Conservation (phyloP, 1,140 invertebrate genomes). For the Drosophila cardini region DNA sequence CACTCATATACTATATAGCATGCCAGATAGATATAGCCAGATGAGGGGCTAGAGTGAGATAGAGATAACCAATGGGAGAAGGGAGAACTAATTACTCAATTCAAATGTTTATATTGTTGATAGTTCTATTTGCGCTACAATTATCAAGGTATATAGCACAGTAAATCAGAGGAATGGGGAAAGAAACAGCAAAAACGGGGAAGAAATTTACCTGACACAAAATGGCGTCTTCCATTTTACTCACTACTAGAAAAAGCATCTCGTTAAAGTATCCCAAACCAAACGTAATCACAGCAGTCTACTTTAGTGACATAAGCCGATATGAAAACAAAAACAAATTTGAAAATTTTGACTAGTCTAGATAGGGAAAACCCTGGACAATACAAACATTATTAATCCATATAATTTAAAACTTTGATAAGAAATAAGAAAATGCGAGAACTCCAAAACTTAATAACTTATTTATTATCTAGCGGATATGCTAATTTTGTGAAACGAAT, state of each 20-base stretch:
- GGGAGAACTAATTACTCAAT: constrained; percentile 64
- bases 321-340: too few species aligned
- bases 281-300: background rate
- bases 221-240: constrained; percentile 33
- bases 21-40: constrained; percentile 14
- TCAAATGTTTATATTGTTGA: constrained; percentile 45
- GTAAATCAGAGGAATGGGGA: background rate
- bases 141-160: constrained; percentile 37
- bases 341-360: too few species aligned
- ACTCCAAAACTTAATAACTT: background rate
- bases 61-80: too few species aligned
- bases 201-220: constrained; percentile 7
- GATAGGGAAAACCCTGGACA: too few species aligned
- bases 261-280: background rate
- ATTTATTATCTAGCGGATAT: constrained; percentile 1
- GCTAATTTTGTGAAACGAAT: background rate
- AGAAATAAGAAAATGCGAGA: background rate
- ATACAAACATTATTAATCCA: background rate
- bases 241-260: constrained; percentile 5
- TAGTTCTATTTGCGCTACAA: constrained; percentile 46
- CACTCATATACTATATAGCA: constrained; percentile 11
- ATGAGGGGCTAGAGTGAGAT: constrained; percentile 4
- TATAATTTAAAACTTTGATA: background rate
- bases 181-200: too few species aligned
- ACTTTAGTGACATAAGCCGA: background rate